Conservation (phyloP, 2,113 vertebrate species). For the Irena cyanogastra region DNA sequence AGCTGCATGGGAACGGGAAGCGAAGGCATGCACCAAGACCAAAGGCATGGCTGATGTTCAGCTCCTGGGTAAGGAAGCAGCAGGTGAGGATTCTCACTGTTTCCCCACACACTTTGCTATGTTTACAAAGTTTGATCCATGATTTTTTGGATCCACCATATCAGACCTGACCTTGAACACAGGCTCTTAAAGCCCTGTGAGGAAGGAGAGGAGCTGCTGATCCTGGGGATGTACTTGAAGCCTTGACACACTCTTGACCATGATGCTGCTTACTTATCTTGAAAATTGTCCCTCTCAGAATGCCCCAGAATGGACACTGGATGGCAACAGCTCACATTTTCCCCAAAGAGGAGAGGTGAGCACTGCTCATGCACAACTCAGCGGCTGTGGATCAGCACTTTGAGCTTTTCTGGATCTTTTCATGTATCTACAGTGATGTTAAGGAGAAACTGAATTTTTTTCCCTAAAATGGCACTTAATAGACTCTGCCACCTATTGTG, state of each 20-base stretch:
- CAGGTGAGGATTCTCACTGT: neutral
- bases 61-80: neutral
- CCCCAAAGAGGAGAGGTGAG: neutral
- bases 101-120: neutral
- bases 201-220: neutral
- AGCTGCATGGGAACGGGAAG: neutral
- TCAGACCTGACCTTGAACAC: neutral
- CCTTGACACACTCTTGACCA: neutral
- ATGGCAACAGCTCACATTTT: neutral
- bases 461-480: neutral
- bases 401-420: neutral
- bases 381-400: neutral
- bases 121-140: neutral
- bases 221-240: neutral
- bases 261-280: fast-evolving
- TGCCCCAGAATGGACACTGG: fast-evolving
- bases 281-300: neutral
- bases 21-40: neutral
- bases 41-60: neutral
- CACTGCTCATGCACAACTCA: neutral
- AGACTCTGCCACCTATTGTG: neutral
- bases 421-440: too few relatives aligned
- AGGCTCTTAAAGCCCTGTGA: neutral
- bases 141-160: neutral
- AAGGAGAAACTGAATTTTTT: neutral